These are phyloP conservation scores for Trichogramma evanescens DNA, from an alignment of 2,888 invertebrate genomes.

Conservation along the genomic window DNA sequence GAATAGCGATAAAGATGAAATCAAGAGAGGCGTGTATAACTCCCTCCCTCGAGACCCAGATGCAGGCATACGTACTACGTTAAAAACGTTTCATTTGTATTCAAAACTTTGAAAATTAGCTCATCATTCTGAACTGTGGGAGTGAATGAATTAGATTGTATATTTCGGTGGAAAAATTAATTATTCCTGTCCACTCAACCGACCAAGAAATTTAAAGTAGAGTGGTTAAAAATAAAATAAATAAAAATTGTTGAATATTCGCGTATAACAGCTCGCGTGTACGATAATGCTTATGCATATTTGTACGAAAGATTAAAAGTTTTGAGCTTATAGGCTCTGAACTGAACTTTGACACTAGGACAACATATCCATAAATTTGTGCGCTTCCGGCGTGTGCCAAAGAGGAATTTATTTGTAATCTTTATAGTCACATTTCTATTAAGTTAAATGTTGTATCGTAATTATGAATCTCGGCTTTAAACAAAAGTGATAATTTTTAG, in stretches of 20 bases:
- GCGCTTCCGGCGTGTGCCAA: slow-evolving; percentile 32
- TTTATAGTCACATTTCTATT: background rate
- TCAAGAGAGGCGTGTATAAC: slow-evolving; percentile 30
- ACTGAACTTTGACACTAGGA: slow-evolving; percentile 13
- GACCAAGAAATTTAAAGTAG: slow-evolving; percentile 13
- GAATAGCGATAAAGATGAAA: slow-evolving; percentile 29
- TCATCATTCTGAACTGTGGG: background rate
- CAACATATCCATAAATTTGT: slow-evolving; percentile 28
- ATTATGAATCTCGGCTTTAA: too few species aligned
- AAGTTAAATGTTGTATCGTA: too few species aligned
- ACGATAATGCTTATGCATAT: too few species aligned
- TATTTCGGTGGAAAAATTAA: background rate
- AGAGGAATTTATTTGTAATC: slow-evolving; percentile 11
- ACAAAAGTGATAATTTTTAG: too few species aligned
- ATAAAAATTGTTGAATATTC: slow-evolving; percentile 12
- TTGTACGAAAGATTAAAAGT: background rate
- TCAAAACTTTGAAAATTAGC: background rate
- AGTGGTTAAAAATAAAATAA: slow-evolving; percentile 1
- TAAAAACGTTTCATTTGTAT: background rate
- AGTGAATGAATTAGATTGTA: background rate
- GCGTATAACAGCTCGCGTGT: background rate
- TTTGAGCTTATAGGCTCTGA: slow-evolving; percentile 3
- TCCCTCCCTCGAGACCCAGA: slow-evolving; percentile 19
- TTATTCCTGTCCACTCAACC: slow-evolving; percentile 6
- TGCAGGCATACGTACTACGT: too few species aligned